A percentile compares a stretch with the other conserved stretches of the same genome.
Evolutionary conservation across 2,888 invertebrate species (phyloP).

Genomic region (Petrolisthes manimaculis): DNA sequence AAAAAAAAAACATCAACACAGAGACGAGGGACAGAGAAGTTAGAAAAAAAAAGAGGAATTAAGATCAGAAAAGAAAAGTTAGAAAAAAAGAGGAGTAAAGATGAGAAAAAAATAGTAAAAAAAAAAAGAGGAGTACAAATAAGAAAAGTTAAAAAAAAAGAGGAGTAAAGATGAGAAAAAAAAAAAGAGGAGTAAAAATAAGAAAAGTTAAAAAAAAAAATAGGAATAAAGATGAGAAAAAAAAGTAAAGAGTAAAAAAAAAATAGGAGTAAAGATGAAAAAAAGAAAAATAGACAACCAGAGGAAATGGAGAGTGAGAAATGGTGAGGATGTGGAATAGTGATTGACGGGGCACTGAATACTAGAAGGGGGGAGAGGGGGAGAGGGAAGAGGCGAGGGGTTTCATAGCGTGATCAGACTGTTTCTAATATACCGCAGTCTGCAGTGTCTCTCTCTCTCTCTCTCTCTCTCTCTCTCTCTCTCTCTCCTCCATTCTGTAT

Average conservation of each 20-base stretch:
- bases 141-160: not conserved
- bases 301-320: slow-evolving; percentile 2
- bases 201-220: not conserved
- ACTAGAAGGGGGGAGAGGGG: not conserved
- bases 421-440: not conserved
- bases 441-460: not conserved
- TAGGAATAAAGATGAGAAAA: not conserved
- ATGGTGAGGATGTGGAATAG: not conserved
- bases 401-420: not conserved
- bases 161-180: not conserved
- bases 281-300: too few relatives aligned
- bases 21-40: not conserved
- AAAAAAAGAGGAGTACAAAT: not conserved
- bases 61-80: not conserved
- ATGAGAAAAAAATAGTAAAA: not conserved
- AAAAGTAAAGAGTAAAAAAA: not conserved
- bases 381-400: not conserved
- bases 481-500: not conserved
- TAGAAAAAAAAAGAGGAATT: not conserved
- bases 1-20: too few relatives aligned
- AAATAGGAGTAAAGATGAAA: not conserved
- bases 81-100: not conserved
- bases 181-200: too few relatives aligned
- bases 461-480: not conserved
- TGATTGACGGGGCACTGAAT: not conserved